Base-by-base conservation (phyloP, 1,140 invertebrate species). In the Platyura marginata region DNA sequence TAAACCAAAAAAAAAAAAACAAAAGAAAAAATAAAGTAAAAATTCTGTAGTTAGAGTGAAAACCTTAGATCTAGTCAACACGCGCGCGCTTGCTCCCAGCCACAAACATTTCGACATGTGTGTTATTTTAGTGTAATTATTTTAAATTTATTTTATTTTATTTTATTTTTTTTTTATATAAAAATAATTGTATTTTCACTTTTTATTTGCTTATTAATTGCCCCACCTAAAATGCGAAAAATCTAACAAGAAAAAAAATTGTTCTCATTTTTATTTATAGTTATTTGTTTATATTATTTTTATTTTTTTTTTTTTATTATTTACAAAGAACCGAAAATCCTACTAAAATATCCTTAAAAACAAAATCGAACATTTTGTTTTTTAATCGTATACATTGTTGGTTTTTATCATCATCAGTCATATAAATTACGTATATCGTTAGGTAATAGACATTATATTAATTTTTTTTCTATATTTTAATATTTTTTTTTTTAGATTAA, bases 141-240 rank as follows among this genome's bases (percentile, higher is more conserved):
- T n/a, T 9, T 16, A 9, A 9, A 36, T 36, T 36, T 36, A 10
- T 6, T 9, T 36, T 36, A 9, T 36, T 11, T 16, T 21, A 42
- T 22, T 11, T 25, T 44, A 23, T 32, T 32, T 40, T 43, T 35
- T 45, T 15, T 29, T 13, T 8, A 29, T 29, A 29, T 29, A 29
- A 29, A 29, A 29, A 29, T 29, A 29, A 19, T 43, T 46, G 19
- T 32, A 16, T 36, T 42, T 42, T 9, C 15, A 21, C 11, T 40
- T 40, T 6, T 40, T 13, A 21, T 29, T 41, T 11, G 15, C 16
- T 39, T 39, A n/a, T n/a, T n/a, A n/a, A 13, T 41, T 21, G 23
- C 16, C 22, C 25, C 21, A 21, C 10, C 9, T 36, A 36, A 9
- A 36, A 9, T 11, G 15, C 9, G 10, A 36, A 36, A 9, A 36